phyloP scores from a whole-genome alignment of 2,888 invertebrate genomes.

The Eristalis tenax region DNA sequence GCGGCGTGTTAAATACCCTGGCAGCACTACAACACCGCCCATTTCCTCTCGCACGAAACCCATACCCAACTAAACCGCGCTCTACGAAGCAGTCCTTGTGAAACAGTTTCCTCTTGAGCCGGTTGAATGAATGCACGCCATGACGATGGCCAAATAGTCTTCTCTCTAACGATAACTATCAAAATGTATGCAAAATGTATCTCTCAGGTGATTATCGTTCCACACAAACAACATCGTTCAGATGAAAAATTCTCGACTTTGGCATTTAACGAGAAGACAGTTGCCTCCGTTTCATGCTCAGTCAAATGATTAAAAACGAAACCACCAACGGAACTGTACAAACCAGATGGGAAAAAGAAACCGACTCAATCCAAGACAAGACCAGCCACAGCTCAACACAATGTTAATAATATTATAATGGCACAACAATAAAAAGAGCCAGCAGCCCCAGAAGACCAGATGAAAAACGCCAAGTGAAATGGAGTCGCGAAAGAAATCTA shows the following conservation, averaged over 20 bases:
- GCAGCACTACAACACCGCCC: too few species aligned
- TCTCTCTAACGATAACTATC: background rate
- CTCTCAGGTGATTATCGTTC: background rate
- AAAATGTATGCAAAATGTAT: background rate
- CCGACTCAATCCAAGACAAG: conserved; percentile 8
- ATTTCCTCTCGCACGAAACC: background rate
- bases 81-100: background rate
- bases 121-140: background rate
- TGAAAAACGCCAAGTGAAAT: conserved; percentile 21
- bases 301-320: conserved; percentile 3
- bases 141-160: background rate
- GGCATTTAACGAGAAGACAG: conserved; percentile 6
- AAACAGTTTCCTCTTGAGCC: background rate
- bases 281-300: conserved; percentile 19
- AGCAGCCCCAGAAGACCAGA: conserved; percentile 15
- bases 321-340: conserved; percentile 31
- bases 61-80: too few species aligned
- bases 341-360: conserved; percentile 44
- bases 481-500: conserved; percentile 54
- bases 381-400: background rate
- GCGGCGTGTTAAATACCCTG: too few species aligned
- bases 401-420: conserved; percentile 1
- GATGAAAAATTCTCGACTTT: background rate
- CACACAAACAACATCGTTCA: background rate
- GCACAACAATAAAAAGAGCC: background rate